Conservation (phyloP, 2,888 invertebrate species). For the Syritta pipiens region DNA sequence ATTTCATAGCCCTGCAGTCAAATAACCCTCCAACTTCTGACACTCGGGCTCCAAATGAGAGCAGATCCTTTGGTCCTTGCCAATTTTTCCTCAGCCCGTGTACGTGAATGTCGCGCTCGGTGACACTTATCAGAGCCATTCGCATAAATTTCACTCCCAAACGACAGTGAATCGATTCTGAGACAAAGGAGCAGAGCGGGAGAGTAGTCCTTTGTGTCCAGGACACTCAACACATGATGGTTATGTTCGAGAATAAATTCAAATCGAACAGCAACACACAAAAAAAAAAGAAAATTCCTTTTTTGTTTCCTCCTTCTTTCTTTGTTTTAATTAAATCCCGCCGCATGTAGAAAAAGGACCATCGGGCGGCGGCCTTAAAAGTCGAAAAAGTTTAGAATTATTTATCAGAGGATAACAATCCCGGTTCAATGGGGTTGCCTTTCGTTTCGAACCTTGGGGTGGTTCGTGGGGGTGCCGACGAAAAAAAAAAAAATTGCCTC, state of each 20-base stretch:
- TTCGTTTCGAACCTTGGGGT: neutral
- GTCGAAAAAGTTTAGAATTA: slow-evolving; percentile 64
- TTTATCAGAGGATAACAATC: slow-evolving; percentile 61
- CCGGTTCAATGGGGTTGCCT: slow-evolving; percentile 44
- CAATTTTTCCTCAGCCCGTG: slow-evolving; percentile 26
- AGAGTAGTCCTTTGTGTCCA: no score
- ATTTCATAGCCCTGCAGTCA: slow-evolving; percentile 33
- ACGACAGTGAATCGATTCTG: slow-evolving; percentile 28
- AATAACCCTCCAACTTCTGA: neutral
- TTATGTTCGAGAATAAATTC: slow-evolving; percentile 11
- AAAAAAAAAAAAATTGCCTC: slow-evolving; percentile 5
- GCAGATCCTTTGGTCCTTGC: slow-evolving; percentile 26
- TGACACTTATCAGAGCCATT: slow-evolving; percentile 55
- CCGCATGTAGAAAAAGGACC: slow-evolving; percentile 45
- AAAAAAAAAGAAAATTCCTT: neutral
- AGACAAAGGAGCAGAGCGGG: no score
- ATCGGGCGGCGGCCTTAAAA: slow-evolving; percentile 25
- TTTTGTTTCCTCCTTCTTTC: slow-evolving; percentile 14
- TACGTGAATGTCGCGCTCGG: slow-evolving; percentile 50
- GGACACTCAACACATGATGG: slow-evolving; percentile 16
- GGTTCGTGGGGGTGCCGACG: neutral
- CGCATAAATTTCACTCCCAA: slow-evolving; percentile 46
- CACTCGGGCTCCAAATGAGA: slow-evolving; percentile 26
- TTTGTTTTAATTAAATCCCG: slow-evolving; percentile 65
- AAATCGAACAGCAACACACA: neutral